Conservation (phyloP, 2,888 invertebrate species). For the Pecten maximus region DNA sequence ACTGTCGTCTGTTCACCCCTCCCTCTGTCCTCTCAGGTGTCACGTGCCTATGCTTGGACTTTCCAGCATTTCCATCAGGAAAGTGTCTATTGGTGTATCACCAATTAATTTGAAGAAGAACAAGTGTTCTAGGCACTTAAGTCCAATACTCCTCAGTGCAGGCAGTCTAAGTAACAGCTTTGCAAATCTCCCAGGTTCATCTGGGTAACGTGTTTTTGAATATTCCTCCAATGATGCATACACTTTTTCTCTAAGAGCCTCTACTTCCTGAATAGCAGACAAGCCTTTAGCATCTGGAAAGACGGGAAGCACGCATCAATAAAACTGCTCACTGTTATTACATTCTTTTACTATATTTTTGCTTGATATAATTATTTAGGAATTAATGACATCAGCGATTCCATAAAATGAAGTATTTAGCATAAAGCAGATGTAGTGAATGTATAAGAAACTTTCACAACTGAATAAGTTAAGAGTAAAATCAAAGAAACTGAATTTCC, state of each 20-base stretch:
- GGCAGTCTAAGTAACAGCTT: slow-evolving; percentile 88
- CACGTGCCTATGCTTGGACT: slow-evolving; percentile 62
- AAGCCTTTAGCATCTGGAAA: slow-evolving; percentile 92
- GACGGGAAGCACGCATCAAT: background rate
- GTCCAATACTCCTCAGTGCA: slow-evolving; percentile 83
- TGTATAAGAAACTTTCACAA: too few species aligned
- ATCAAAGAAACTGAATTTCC: too few species aligned
- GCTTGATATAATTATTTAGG: too few species aligned
- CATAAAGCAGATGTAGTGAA: too few species aligned
- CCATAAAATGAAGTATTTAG: too few species aligned
- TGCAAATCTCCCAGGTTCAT: slow-evolving; percentile 97
- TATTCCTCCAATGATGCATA: slow-evolving; percentile 98
- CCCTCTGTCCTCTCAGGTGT: background rate
- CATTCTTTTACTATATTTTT: too few species aligned
- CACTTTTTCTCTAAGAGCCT: slow-evolving; percentile 93
- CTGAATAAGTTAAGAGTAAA: too few species aligned
- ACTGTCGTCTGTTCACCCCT: background rate
- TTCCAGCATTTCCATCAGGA: slow-evolving; percentile 83
- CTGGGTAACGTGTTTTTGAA: slow-evolving; percentile 92
- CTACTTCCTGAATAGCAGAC: slow-evolving; percentile 85
- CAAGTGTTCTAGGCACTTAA: slow-evolving; percentile 96
- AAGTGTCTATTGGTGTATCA: slow-evolving; percentile 92
- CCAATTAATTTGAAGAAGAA: slow-evolving; percentile 96
- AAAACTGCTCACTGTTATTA: too few species aligned
- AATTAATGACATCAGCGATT: too few species aligned